Conservation (phyloP, 2,113 vertebrate genomes). For the Piprites chloris region DNA sequence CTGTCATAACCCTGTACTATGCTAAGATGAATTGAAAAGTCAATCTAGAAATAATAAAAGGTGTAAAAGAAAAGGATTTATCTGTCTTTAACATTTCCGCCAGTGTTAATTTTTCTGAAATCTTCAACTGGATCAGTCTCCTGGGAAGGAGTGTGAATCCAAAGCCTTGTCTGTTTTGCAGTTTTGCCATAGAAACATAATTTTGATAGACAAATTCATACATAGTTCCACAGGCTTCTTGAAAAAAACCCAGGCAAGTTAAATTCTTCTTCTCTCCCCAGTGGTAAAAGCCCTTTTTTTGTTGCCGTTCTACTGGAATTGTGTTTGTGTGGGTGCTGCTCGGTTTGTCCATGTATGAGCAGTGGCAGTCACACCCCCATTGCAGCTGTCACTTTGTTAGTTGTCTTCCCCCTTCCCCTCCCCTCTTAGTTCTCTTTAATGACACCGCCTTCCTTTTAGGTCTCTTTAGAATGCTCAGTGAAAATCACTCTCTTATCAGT, state of each 20-base stretch:
- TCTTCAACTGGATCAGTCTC: neutral
- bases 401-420: neutral
- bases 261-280: neutral
- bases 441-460: neutral
- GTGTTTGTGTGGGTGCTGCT: neutral
- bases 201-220: neutral
- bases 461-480: neutral
- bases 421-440: neutral
- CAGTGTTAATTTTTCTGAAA: neutral
- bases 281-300: neutral
- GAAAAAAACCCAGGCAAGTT: neutral
- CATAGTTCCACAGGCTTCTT: neutral
- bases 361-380: neutral
- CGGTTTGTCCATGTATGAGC: neutral
- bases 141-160: neutral
- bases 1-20: neutral
- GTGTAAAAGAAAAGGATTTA: neutral
- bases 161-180: rapidly evolving
- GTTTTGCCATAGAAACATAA: neutral
- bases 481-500: neutral
- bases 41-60: neutral
- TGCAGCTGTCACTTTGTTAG: neutral
- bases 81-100: neutral
- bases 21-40: neutral
- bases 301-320: rapidly evolving